A percentile compares a stretch with the other conserved stretches of the same genome.
Evolutionary conservation across 2,888 invertebrate species (phyloP).

Genomic region (Patella ulyssiponensis): DNA sequence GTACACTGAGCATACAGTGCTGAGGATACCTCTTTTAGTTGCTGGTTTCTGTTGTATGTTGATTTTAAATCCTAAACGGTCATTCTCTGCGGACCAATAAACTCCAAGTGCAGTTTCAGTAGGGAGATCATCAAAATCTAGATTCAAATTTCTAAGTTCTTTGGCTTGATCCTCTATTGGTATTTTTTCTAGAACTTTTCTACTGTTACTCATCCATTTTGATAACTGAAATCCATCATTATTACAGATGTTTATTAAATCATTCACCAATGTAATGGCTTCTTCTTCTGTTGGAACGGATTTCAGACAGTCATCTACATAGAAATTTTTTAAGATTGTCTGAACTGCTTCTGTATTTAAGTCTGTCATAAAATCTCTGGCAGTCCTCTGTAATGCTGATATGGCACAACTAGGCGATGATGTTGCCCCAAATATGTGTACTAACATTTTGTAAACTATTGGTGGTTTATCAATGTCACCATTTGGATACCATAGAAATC

Average conservation of each 20-base stretch:
- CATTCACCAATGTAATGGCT: neutral
- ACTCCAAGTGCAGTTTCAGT: constrained; percentile 21
- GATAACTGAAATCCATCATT: constrained; percentile 25
- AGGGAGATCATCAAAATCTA: neutral
- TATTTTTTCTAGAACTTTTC: constrained; percentile 10
- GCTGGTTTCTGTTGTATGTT: neutral
- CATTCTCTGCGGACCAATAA: constrained; percentile 9
- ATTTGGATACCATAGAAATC: neutral
- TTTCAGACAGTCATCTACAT: constrained; percentile 26
- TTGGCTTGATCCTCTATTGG: constrained; percentile 19
- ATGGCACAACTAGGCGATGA: constrained; percentile 24
- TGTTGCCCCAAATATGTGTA: constrained; percentile 14
- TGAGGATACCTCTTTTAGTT: neutral
- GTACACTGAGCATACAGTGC: neutral
- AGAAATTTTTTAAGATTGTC: constrained; percentile 9
- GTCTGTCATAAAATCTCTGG: neutral
- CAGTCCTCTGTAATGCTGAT: constrained; percentile 11
- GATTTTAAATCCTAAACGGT: neutral
- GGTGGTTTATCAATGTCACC: neutral
- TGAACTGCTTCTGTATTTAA: neutral
- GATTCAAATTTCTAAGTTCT: constrained; percentile 8
- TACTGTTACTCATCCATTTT: constrained; percentile 17
- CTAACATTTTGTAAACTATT: neutral
- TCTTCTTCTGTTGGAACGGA: constrained; percentile 13
- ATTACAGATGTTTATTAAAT: neutral